Evolutionary conservation across 30 jellyfish, hydroid and myxozoan species (phyloP).

Genomic region (Hydractinia symbiolongicarpus): DNA sequence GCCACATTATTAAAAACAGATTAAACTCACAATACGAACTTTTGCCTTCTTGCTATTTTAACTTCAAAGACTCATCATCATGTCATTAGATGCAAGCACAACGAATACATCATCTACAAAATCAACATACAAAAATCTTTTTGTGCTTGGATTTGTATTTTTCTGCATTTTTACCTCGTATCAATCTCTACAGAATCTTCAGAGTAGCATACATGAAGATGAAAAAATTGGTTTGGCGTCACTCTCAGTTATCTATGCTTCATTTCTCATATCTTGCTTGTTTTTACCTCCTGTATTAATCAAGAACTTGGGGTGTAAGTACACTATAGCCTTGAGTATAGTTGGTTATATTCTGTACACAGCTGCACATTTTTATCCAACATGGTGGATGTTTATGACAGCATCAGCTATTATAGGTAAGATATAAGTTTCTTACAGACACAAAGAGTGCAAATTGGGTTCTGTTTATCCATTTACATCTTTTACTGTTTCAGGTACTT

Average conservation of each 20-base stretch:
- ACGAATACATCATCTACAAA: neutral
- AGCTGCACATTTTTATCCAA: conserved; percentile 59
- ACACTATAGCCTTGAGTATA: conserved; percentile 58
- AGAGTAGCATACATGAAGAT: conserved; percentile 65
- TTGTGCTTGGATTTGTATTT: conserved; percentile 59
- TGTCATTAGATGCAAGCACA: neutral
- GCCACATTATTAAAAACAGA: too few relatives aligned
- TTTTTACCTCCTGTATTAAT: conserved; percentile 73
- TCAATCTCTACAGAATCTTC: conserved; percentile 64
- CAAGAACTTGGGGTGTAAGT: conserved; percentile 53
- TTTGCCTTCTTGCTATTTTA: too few relatives aligned
- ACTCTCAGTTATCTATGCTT: conserved; percentile 63
- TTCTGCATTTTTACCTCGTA: conserved; percentile 66
- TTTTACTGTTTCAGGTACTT: conserved; percentile 35
- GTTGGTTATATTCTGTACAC: conserved; percentile 43
- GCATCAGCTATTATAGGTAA: conserved; percentile 67
- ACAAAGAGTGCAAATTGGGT: too few relatives aligned
- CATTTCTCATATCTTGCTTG: conserved; percentile 65
- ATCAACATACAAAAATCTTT: conserved; percentile 26
- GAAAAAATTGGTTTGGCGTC: conserved; percentile 77
- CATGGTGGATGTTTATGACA: conserved; percentile 66
- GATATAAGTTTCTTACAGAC: neutral
- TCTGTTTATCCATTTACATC: too few relatives aligned
- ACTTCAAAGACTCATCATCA: too few relatives aligned
- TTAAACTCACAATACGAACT: too few relatives aligned